Evolutionary conservation across 2,797 vertebrate genomes (phyloP).

Genomic region (Acrossocheilus fasciatus): DNA sequence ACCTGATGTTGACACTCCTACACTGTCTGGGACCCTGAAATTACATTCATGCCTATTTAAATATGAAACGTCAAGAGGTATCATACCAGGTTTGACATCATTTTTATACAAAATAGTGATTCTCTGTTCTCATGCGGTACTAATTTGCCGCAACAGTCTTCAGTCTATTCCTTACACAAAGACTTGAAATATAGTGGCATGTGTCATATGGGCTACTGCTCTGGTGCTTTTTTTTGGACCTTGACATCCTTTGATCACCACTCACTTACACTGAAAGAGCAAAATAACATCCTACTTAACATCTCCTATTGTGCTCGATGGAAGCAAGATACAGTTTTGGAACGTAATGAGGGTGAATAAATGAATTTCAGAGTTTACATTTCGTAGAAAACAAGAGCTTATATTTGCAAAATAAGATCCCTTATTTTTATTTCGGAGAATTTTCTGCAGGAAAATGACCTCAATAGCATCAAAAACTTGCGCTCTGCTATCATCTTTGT

Average conservation of each 20-base stretch:
- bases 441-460: neutral
- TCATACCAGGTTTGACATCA: neutral
- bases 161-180: neutral
- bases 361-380: neutral
- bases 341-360: neutral
- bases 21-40: slow-evolving; percentile 35
- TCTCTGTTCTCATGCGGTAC: neutral
- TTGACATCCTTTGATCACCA: neutral
- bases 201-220: neutral
- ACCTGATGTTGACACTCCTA: slow-evolving; percentile 67
- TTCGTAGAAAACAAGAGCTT: slow-evolving; percentile 9
- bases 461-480: slow-evolving; percentile 21
- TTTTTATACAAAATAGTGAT: neutral
- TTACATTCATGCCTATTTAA: slow-evolving; percentile 35
- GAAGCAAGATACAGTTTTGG: neutral
- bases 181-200: neutral
- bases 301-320: slow-evolving; percentile 37
- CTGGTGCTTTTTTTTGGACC: neutral
- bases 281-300: neutral
- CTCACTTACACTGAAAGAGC: neutral
- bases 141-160: neutral
- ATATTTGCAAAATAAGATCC: neutral
- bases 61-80: neutral
- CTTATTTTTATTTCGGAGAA: neutral
- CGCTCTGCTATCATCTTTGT: slow-evolving; percentile 4